phyloP scores from a whole-genome alignment of 2,113 vertebrate species.

The Alexandromys fortis region DNA sequence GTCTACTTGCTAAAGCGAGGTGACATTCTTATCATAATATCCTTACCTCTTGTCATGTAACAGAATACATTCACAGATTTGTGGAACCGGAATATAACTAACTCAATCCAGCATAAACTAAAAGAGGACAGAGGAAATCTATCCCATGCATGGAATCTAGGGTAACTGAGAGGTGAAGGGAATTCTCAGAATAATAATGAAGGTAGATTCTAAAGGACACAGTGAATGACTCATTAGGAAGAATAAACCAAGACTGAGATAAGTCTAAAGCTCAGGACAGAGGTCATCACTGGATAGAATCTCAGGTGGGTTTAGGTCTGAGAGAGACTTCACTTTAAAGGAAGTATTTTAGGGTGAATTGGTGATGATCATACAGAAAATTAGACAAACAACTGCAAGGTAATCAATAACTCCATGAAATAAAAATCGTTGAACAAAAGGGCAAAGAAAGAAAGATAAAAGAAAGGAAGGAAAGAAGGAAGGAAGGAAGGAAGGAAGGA shows the following conservation, averaged over 20 bases:
- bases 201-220: not conserved
- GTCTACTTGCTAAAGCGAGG: not conserved
- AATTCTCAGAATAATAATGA: not conserved
- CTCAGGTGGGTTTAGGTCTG: not conserved
- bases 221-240: not conserved
- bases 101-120: not conserved
- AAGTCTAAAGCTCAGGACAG: not conserved
- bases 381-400: not conserved
- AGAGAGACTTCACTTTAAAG: not conserved
- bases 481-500: too few species aligned
- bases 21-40: not conserved
- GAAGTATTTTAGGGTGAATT: not conserved
- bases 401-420: not conserved
- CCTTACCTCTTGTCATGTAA: not conserved
- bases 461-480: not conserved
- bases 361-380: conserved; percentile 28
- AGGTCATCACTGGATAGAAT: not conserved
- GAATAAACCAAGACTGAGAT: not conserved
- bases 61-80: not conserved
- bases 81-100: not conserved
- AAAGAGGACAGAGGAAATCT: not conserved
- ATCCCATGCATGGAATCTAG: not conserved
- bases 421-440: not conserved
- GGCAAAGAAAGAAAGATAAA: not conserved
- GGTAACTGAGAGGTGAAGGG: not conserved